Conservation (phyloP, 1,140 invertebrate species). For the Armadillidium nasatum region DNA sequence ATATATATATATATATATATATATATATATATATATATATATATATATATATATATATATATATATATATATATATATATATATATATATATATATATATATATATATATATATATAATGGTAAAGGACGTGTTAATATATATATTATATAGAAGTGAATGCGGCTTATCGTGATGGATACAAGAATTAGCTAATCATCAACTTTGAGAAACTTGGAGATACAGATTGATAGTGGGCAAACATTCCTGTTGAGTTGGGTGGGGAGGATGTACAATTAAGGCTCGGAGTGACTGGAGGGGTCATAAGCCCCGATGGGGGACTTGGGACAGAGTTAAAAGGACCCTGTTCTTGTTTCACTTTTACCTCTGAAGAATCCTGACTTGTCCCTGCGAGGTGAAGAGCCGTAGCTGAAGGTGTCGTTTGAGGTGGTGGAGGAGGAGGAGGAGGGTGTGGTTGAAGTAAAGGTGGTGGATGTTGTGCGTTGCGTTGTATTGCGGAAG, state of each 20-base stretch:
- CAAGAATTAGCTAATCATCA: constrained; percentile 35
- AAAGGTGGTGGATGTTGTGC: neutral
- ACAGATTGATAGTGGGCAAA: constrained; percentile 30
- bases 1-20: too few species aligned
- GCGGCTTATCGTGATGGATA: too few species aligned
- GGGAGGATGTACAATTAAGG: constrained; percentile 35
- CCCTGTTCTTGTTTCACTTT: constrained; percentile 38
- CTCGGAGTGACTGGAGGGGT: constrained; percentile 31
- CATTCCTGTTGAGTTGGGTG: constrained; percentile 26
- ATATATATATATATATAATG: constrained; percentile 1
- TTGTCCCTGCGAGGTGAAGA: neutral
- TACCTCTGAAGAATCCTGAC: constrained; percentile 9
- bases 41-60: too few species aligned
- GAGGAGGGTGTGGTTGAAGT: neutral
- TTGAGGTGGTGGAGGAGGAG: neutral
- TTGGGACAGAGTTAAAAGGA: constrained; percentile 30
- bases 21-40: too few species aligned
- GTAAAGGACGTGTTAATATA: neutral
- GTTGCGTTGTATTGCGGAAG: neutral
- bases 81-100: neutral
- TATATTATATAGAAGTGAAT: neutral
- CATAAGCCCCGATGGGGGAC: constrained; percentile 21
- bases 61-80: too few species aligned
- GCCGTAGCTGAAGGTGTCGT: neutral
- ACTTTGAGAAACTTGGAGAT: constrained; percentile 32